Evolutionary conservation across 2,888 invertebrate genomes (phyloP).

Genomic region (Lasioglossum calceatum): DNA sequence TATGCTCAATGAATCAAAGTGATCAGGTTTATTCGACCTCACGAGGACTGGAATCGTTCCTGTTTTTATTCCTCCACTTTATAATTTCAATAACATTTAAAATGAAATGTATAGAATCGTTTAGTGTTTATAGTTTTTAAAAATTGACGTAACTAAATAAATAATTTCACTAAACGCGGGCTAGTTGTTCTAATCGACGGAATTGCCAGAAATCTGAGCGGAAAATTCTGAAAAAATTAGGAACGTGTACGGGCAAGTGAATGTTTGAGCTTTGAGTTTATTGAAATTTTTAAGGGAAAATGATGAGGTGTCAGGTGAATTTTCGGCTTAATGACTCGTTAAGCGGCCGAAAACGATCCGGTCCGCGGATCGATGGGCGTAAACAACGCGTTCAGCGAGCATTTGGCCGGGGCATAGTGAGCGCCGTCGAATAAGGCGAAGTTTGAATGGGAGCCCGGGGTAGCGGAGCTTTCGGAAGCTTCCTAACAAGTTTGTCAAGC

Average conservation of each 20-base stretch:
- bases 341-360: neutral
- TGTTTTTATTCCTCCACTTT: neutral
- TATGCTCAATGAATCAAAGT: neutral
- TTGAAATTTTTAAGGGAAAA: neutral
- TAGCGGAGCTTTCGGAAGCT: neutral
- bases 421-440: slow-evolving; percentile 2
- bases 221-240: neutral
- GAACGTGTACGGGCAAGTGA: neutral
- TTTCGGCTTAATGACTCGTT: neutral
- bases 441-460: slow-evolving; percentile 4
- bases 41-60: neutral
- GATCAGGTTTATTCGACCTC: neutral
- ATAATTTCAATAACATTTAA: too few relatives aligned
- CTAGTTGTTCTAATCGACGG: too few relatives aligned
- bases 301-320: neutral
- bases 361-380: neutral
- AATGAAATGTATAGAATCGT: too few relatives aligned
- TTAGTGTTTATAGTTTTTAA: too few relatives aligned
- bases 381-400: neutral
- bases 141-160: too few relatives aligned
- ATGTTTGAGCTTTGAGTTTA: neutral
- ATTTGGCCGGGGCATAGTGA: neutral
- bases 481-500: slow-evolving; percentile 46
- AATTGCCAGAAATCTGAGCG: too few relatives aligned
- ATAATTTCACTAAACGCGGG: neutral